Evolutionary conservation across 2,797 vertebrate species (phyloP), one percentile per base, ranked within the genome.

Genomic region (Salarias fasciatus): DNA sequence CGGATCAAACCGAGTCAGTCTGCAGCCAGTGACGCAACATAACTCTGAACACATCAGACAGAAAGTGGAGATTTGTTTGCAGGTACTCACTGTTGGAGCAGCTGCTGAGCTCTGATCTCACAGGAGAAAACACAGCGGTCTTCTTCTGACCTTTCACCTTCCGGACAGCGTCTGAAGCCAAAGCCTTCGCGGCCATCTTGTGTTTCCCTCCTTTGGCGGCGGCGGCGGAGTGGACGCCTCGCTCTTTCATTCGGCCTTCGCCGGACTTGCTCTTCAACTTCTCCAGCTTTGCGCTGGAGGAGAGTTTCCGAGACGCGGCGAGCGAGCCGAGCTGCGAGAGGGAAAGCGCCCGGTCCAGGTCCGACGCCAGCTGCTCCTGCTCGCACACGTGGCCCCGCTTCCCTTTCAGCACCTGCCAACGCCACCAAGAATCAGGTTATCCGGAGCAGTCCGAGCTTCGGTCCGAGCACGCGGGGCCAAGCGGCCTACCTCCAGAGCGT

Each of bases 21-120:
- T 35, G 33, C 33, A 9, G 33, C 35, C 33, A 4, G 30, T 31
- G 4, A 31, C n/a, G n/a, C n/a, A 8, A 31, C 30, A n/a, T n/a
- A n/a, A n/a, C n/a, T n/a, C n/a, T 9, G 33, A 9, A 1, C 33
- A 6, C 33, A 9, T 6, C 33, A 9, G 6, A 35, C 33, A 35
- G 33, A 9, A 35, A 35, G 33, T 35, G 33, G 1, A 6, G 33
- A 9, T 2, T 35, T 35, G 33, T 35, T 6, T 35, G 6, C 33
- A 53, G 5, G 80, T 88, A 97, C 97, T 98, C 94, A 98, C 96
- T 96, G 90, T 96, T 98, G 43, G 95, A 97, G 85, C 94, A 96
- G 92, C 96, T 98, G 96, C 96, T 97, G 89, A 95, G 92, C 94
- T 97, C 96, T 38, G 96, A 96, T 85, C 96, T 91, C 84, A 93